phyloP scores from a whole-genome alignment of 2,113 vertebrate genomes.

The Pteruthius melanotis region DNA sequence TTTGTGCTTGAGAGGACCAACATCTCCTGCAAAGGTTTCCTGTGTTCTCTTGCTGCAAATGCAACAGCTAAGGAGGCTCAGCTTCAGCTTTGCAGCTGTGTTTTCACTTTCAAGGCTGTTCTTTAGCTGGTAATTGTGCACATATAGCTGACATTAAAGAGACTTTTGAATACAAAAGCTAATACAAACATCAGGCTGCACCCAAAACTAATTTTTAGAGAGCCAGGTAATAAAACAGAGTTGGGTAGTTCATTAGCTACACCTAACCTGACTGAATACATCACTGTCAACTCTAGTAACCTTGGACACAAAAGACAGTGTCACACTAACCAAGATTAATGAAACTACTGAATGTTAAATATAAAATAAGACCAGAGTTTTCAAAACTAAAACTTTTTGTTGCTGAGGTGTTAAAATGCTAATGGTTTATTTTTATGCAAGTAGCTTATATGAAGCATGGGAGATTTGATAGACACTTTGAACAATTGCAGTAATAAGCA shows the following conservation, averaged over 20 bases:
- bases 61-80: neutral
- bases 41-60: neutral
- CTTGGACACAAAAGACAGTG: neutral
- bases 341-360: slow-evolving; percentile 20
- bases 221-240: slow-evolving; percentile 13
- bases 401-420: slow-evolving; percentile 24
- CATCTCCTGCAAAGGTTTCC: neutral
- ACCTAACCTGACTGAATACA: slow-evolving; percentile 1
- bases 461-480: slow-evolving; percentile 27
- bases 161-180: neutral
- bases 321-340: slow-evolving; percentile 32
- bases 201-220: slow-evolving; percentile 3
- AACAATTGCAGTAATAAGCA: slow-evolving; percentile 38
- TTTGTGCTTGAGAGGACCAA: neutral
- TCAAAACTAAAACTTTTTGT: slow-evolving; percentile 28
- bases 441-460: neutral
- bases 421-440: slow-evolving; percentile 21
- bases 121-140: neutral
- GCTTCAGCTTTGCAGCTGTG: neutral
- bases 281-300: slow-evolving; percentile 15
- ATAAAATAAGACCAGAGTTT: slow-evolving; percentile 8
- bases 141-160: neutral
- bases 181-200: neutral
- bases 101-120: neutral
- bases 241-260: slow-evolving; percentile 18